These are phyloP conservation scores for Stenodema calcarata DNA, from an alignment of 2,888 invertebrate genomes.

Conservation along the genomic window DNA sequence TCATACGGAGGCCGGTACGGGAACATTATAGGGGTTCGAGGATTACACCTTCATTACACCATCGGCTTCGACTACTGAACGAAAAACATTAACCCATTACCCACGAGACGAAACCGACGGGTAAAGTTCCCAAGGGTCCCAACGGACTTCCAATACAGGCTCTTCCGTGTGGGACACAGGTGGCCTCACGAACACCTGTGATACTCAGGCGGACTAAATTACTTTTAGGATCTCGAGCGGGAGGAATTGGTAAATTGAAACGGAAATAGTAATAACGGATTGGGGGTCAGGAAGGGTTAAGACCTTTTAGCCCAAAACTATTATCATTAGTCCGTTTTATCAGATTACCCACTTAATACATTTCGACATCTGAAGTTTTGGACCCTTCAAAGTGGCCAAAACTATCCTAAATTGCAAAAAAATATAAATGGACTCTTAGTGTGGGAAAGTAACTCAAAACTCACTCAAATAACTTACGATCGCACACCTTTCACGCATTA, in stretches of 20 bases:
- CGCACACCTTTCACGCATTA: no score
- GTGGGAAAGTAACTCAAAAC: no score
- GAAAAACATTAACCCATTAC: conserved; percentile 7
- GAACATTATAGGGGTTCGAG: neutral
- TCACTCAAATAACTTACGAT: no score
- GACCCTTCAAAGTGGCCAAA: no score
- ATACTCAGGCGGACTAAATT: neutral
- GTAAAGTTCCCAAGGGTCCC: conserved; percentile 4
- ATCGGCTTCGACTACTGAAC: neutral
- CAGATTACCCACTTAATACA: no score
- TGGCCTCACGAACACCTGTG: neutral
- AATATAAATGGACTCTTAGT: no score
- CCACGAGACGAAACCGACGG: neutral
- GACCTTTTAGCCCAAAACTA: neutral
- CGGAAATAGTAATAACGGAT: neutral
- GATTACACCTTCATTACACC: neutral
- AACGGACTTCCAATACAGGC: neutral
- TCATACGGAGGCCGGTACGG: neutral
- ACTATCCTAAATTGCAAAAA: no score
- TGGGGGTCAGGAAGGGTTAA: neutral
- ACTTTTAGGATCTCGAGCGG: neutral
- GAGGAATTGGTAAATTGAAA: conserved; percentile 1
- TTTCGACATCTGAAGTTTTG: no score
- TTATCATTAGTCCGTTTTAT: neutral
- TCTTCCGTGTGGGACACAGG: conserved; percentile 6